A percentile compares a stretch with the other conserved stretches of the same genome.
Conservation (phyloP, 2,113 vertebrate genomes). For the Phycodurus eques region DNA sequence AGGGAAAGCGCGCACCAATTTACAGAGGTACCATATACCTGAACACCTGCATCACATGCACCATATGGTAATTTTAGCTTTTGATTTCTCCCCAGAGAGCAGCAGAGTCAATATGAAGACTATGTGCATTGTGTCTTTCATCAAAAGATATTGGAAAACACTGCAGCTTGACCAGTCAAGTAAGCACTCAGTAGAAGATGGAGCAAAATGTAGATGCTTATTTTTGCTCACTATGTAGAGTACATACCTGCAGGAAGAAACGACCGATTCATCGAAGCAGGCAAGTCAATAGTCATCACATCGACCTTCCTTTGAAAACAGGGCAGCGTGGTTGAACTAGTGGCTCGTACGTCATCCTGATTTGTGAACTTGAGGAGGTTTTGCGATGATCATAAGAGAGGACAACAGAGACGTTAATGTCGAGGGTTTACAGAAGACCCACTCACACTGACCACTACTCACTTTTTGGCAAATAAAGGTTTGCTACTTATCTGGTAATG, state of each 20-base stretch:
- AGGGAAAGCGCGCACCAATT: slow-evolving; percentile 2
- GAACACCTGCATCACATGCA: background rate
- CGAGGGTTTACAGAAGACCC: too few species aligned
- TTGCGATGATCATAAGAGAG: too few species aligned
- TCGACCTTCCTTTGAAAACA: background rate
- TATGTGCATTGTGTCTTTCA: slow-evolving; percentile 12
- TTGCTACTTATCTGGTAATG: too few species aligned
- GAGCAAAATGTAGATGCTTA: slow-evolving; percentile 16
- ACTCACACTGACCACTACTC: too few species aligned
- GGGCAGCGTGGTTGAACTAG: background rate
- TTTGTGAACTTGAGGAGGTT: background rate
- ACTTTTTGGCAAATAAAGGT: too few species aligned
- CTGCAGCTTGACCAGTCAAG: slow-evolving; percentile 31
- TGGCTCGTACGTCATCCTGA: background rate
- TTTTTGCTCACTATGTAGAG: slow-evolving; percentile 30
- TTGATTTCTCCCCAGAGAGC: slow-evolving; percentile 13
- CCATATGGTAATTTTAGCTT: slow-evolving; percentile 17
- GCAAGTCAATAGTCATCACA: slow-evolving; percentile 55
- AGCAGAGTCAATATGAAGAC: slow-evolving; percentile 7
- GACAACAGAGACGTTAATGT: too few species aligned
- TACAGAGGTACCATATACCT: background rate
- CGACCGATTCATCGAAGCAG: slow-evolving; percentile 58
- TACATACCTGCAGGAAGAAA: slow-evolving; percentile 41
- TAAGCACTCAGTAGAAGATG: slow-evolving; percentile 23
- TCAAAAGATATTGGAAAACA: slow-evolving; percentile 34